A percentile compares a stretch with the other conserved stretches of the same genome.
phyloP scores from a whole-genome alignment of 2,888 invertebrate genomes.

The Dasypogon diadema region DNA sequence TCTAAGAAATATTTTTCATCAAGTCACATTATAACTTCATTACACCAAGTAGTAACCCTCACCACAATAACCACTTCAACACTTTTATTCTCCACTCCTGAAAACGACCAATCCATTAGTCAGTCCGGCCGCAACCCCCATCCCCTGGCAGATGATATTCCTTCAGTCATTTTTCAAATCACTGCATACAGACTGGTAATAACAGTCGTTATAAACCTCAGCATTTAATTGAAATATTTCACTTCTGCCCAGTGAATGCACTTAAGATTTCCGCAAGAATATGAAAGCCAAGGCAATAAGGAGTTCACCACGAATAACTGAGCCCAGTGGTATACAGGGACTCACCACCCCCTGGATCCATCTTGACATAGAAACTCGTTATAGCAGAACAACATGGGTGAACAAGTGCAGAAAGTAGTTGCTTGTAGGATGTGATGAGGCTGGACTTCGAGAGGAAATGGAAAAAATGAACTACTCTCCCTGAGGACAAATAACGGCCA shows the following conservation, averaged over 20 bases:
- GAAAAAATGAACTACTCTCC: neutral
- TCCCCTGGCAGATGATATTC: too few relatives aligned
- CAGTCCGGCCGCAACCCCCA: too few relatives aligned
- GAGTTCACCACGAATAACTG: too few relatives aligned
- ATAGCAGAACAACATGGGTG: neutral
- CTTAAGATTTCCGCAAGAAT: neutral
- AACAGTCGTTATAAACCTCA: neutral
- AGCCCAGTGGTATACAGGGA: too few relatives aligned
- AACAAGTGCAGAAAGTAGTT: neutral
- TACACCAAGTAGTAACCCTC: too few relatives aligned
- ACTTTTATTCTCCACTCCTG: too few relatives aligned
- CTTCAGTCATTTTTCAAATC: too few relatives aligned
- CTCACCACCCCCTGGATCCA: neutral
- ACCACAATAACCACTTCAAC: too few relatives aligned
- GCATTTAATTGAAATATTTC: slow-evolving; percentile 13
- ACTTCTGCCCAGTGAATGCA: neutral
- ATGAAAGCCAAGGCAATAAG: neutral
- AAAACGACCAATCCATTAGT: too few relatives aligned
- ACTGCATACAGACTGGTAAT: neutral
- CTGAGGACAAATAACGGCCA: neutral
- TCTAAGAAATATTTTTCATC: too few relatives aligned
- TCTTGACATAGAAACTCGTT: neutral
- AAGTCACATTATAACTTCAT: too few relatives aligned
- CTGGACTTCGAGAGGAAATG: neutral
- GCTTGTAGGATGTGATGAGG: neutral